Conservation (phyloP, 2,888 invertebrate species). For the Tenthredo amoena region DNA sequence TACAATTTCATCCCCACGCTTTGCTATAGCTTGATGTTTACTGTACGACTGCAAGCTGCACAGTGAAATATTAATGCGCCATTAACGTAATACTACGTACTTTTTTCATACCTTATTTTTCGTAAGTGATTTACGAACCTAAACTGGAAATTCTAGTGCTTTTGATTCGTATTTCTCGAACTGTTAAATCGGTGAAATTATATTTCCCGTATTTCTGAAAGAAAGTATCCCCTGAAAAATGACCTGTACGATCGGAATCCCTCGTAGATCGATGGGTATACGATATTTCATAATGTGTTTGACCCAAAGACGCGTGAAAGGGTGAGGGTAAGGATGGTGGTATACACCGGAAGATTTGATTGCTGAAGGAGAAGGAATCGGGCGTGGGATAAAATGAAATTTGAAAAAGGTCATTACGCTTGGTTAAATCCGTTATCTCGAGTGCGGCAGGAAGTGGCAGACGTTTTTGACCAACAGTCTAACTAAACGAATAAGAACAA, state of each 20-base stretch:
- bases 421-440: constrained; percentile 24
- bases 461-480: neutral
- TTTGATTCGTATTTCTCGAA: neutral
- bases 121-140: neutral
- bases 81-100: neutral
- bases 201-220: neutral
- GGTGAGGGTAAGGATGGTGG: neutral
- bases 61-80: neutral
- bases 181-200: neutral
- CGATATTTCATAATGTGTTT: neutral
- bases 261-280: neutral
- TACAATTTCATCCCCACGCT: constrained; percentile 22
- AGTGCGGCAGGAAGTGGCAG: neutral
- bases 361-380: neutral
- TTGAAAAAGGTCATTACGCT: constrained; percentile 21
- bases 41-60: neutral
- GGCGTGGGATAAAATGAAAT: neutral
- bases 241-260: neutral
- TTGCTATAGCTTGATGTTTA: neutral
- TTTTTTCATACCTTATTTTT: neutral
- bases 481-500: neutral
- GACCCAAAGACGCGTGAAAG: neutral
- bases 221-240: neutral
- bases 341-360: constrained; percentile 1
- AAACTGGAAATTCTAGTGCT: neutral